Conservation (phyloP, 2,797 vertebrate genomes). For the Tenualosa thibaudeaui region DNA sequence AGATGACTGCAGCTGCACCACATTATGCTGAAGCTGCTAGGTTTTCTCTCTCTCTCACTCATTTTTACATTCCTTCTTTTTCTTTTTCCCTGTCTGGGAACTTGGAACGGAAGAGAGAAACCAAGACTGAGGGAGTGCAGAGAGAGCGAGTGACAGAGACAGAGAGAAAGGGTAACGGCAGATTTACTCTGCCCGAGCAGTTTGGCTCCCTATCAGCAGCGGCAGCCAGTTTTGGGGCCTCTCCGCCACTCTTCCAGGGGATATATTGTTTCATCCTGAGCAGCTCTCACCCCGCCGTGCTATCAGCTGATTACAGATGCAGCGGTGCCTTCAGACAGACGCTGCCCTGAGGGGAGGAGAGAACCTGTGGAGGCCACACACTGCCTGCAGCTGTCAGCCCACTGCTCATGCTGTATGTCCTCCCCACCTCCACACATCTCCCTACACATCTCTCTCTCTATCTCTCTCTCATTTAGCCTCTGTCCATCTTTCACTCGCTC, state of each 20-base stretch:
- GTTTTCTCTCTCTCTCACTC: neutral
- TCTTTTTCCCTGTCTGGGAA: conserved; percentile 38
- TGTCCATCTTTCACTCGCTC: neutral
- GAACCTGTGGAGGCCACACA: neutral
- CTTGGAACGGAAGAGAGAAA: conserved; percentile 33
- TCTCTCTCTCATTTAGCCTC: neutral
- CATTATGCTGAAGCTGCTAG: neutral
- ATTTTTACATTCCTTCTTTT: neutral
- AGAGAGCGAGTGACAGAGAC: conserved; percentile 29
- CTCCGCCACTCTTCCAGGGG: conserved; percentile 61
- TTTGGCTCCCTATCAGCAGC: conserved; percentile 64
- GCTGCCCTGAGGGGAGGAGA: neutral
- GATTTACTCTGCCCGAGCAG: conserved; percentile 43
- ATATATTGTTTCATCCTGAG: conserved; percentile 67
- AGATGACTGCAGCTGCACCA: conserved; percentile 31
- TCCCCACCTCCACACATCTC: neutral
- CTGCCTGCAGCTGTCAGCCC: neutral
- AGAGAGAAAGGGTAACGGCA: conserved; percentile 53
- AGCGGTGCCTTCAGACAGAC: conserved; percentile 54
- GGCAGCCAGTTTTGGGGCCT: conserved; percentile 71
- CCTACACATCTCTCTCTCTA: neutral
- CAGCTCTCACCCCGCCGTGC: conserved; percentile 50
- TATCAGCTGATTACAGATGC: conserved; percentile 76
- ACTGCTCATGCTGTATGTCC: neutral
- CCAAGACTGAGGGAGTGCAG: neutral